Conservation (phyloP, 2,797 vertebrate genomes). For the Chrysocyon brachyurus region DNA sequence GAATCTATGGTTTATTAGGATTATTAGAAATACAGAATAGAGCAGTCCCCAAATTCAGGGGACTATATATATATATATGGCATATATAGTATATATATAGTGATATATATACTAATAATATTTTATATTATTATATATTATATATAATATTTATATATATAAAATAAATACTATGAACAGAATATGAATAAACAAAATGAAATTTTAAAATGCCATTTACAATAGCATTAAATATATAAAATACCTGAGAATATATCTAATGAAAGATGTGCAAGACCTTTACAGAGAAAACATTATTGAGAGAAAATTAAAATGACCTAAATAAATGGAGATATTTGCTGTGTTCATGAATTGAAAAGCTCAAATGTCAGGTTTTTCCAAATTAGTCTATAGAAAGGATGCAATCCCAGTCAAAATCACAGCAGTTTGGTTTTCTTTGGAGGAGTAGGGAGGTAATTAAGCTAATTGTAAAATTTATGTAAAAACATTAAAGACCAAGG, state of each 20-base stretch:
- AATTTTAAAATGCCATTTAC: background rate
- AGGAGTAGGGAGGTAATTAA: background rate
- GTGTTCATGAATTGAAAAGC: background rate
- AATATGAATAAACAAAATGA: background rate
- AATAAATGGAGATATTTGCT: constrained; percentile 1
- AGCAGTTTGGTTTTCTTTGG: background rate
- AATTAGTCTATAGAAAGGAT: background rate
- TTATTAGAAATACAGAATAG: constrained; percentile 1
- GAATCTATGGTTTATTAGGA: background rate
- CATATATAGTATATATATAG: background rate
- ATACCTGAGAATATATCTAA: background rate
- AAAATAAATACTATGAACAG: background rate
- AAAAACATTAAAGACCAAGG: background rate
- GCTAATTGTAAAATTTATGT: background rate
- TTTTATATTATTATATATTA: no score
- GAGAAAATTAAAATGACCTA: background rate
- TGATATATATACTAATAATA: background rate
- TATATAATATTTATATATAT: background rate
- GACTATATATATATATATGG: no score
- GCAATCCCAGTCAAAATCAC: background rate
- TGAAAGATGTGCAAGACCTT: background rate
- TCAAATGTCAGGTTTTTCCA: background rate
- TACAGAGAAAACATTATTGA: background rate
- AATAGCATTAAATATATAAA: background rate
- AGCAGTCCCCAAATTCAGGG: background rate